phyloP scores from a whole-genome alignment of 2,888 invertebrate genomes.

The Strigamia transsilvanica region DNA sequence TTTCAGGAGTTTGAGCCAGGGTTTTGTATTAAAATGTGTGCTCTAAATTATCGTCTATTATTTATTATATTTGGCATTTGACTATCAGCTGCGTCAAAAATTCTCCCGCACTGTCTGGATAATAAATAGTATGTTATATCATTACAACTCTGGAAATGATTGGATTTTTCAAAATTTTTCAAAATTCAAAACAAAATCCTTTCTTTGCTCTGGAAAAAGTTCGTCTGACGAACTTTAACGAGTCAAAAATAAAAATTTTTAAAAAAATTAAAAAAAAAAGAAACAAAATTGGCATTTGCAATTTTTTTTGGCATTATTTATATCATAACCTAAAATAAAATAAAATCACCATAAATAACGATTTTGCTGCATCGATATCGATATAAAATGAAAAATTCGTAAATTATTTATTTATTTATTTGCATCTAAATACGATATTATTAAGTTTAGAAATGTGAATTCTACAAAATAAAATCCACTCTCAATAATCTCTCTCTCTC shows the following conservation, averaged over 20 bases:
- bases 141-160: slow-evolving; percentile 13
- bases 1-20: slow-evolving; percentile 33
- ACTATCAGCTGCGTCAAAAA: slow-evolving; percentile 43
- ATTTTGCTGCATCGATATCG: background rate
- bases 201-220: background rate
- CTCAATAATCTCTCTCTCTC: background rate
- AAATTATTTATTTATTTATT: background rate
- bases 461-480: slow-evolving; percentile 35
- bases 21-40: slow-evolving; percentile 40
- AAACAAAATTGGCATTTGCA: background rate
- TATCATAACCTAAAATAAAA: background rate
- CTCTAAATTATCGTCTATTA: slow-evolving; percentile 28
- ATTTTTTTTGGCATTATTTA: slow-evolving; percentile 26
- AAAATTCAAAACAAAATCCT: background rate
- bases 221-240: background rate
- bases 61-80: slow-evolving; percentile 47
- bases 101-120: background rate
- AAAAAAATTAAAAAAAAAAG: background rate
- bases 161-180: slow-evolving; percentile 7
- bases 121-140: background rate
- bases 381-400: background rate
- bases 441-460: slow-evolving; percentile 1
- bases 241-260: background rate
- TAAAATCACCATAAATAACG: background rate
- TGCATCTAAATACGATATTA: background rate